A percentile compares a stretch with the other conserved stretches of the same genome.
phyloP scores from a whole-genome alignment of 2,113 vertebrate genomes.

The Rhinolophus sinicus region DNA sequence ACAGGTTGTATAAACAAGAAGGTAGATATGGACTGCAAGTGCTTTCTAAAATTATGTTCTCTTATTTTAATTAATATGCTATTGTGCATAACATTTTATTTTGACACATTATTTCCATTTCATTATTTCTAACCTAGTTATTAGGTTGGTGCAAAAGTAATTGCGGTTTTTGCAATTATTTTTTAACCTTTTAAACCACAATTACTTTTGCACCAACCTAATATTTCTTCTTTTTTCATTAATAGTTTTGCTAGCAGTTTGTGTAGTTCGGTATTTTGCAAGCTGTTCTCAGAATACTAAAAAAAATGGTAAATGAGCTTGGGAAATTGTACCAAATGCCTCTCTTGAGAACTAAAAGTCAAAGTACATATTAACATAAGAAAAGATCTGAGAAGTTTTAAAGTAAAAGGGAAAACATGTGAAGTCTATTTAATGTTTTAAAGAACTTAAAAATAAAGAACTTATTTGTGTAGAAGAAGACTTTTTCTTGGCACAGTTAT shows the following conservation, averaged over 20 bases:
- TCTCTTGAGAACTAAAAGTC: conserved; percentile 58
- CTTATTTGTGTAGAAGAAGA: conserved; percentile 57
- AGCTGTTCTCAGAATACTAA: conserved; percentile 47
- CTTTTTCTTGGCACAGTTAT: conserved; percentile 46
- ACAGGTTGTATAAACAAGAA: neutral
- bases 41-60: neutral
- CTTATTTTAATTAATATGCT: neutral
- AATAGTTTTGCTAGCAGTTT: conserved; percentile 38
- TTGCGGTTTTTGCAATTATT: no score
- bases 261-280: conserved; percentile 32
- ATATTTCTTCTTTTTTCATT: neutral
- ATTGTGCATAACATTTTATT: neutral
- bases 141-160: no score
- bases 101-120: neutral
- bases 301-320: conserved; percentile 52
- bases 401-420: conserved; percentile 58
- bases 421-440: conserved; percentile 61
- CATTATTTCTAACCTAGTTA: neutral
- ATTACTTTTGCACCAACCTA: no score
- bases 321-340: conserved; percentile 60
- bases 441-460: conserved; percentile 65
- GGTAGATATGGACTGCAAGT: neutral
- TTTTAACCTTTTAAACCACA: no score
- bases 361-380: conserved; percentile 78
- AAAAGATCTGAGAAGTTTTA: conserved; percentile 67